These are phyloP conservation scores for Gymnopithys bicolor DNA, from an alignment of 2,797 vertebrate species.

Conservation along the genomic window DNA sequence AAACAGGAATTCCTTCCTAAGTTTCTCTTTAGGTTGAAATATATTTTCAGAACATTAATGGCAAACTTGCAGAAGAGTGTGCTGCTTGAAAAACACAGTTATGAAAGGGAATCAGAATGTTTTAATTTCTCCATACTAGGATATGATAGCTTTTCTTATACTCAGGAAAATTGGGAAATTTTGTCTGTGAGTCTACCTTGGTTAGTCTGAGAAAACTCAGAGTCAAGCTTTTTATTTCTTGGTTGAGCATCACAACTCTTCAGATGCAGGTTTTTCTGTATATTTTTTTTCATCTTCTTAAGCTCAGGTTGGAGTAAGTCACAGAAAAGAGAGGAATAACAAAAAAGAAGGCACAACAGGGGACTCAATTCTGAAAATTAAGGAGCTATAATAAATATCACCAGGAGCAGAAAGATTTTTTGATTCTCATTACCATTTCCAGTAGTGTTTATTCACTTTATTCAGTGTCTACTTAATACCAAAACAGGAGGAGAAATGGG, in stretches of 20 bases:
- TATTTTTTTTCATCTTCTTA: background rate
- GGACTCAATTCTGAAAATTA: background rate
- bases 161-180: background rate
- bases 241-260: background rate
- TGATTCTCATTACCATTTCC: background rate
- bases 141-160: background rate
- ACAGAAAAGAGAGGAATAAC: background rate
- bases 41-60: background rate
- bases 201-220: background rate
- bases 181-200: background rate
- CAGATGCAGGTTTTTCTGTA: background rate
- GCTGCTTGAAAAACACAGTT: background rate
- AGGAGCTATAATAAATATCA: background rate
- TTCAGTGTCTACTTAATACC: background rate
- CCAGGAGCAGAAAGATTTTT: background rate
- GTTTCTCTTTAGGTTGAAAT: background rate
- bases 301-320: background rate
- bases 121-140: background rate
- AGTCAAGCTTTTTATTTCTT: background rate
- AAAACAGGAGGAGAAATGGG: background rate
- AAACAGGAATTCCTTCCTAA: background rate
- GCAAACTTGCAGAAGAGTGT: background rate
- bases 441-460: background rate
- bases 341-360: background rate
- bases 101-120: background rate